phyloP scores from a whole-genome alignment of 2,888 invertebrate genomes.

The Incurvaria masculella region DNA sequence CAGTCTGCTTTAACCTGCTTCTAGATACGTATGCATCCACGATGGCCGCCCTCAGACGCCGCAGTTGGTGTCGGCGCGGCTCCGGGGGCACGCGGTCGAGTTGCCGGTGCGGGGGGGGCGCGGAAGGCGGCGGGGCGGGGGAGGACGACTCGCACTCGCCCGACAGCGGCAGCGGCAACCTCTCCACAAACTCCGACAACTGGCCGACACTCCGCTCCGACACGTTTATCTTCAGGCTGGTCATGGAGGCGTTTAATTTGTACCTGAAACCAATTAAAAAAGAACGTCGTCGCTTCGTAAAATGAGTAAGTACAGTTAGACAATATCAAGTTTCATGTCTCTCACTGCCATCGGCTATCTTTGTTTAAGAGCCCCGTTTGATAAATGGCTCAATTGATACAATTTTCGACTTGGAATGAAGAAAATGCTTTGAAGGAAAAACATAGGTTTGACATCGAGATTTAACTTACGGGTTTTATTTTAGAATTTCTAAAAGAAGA shows the following conservation, averaged over 20 bases:
- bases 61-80: slow-evolving; percentile 37
- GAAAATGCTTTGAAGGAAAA: too few species aligned
- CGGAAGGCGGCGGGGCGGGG: slow-evolving; percentile 27
- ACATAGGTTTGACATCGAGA: too few species aligned
- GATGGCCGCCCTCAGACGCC: slow-evolving; percentile 39
- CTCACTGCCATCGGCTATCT: too few species aligned
- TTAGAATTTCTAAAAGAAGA: too few species aligned
- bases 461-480: too few species aligned
- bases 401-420: too few species aligned
- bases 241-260: slow-evolving; percentile 70
- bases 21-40: slow-evolving; percentile 42
- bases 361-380: too few species aligned
- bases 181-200: slow-evolving; percentile 61
- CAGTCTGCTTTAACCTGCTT: too few species aligned
- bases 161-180: slow-evolving; percentile 41
- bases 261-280: slow-evolving; percentile 47
- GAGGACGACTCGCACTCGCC: slow-evolving; percentile 46
- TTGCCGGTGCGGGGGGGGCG: slow-evolving; percentile 18
- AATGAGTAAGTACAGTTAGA: too few species aligned
- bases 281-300: too few species aligned
- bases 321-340: too few species aligned
- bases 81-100: slow-evolving; percentile 35
- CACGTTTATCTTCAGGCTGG: slow-evolving; percentile 69
- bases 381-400: too few species aligned
- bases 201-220: slow-evolving; percentile 68